A percentile compares a stretch with the other conserved stretches of the same genome.
These are phyloP conservation scores for Scaptomyza graminum DNA, from an alignment of 1,140 invertebrate genomes.

Conservation along the genomic window DNA sequence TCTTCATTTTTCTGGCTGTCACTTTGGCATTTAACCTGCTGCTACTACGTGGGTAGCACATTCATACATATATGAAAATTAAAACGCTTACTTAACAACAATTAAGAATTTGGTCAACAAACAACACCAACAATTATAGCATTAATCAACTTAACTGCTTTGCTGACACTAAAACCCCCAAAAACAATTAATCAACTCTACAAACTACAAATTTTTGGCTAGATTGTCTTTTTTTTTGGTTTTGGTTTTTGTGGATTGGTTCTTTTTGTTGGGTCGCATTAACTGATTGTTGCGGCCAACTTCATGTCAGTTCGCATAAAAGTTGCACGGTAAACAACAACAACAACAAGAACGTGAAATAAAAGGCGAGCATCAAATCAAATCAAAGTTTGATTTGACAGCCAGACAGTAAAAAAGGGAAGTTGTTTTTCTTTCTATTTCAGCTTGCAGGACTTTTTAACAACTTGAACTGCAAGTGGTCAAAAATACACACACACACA, in stretches of 20 bases:
- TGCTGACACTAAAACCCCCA: constrained; percentile 65
- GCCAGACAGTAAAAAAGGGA: constrained; percentile 59
- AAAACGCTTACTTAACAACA: constrained; percentile 79
- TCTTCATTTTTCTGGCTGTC: constrained; percentile 5
- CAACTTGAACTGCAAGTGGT: constrained; percentile 60
- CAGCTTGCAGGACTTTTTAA: constrained; percentile 41
- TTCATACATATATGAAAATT: constrained; percentile 65
- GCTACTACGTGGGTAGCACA: not conserved
- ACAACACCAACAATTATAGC: constrained; percentile 30
- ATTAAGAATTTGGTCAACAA: constrained; percentile 71
- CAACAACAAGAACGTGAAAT: not conserved
- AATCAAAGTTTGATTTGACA: constrained; percentile 81
- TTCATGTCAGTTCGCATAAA: constrained; percentile 77
- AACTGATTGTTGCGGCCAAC: constrained; percentile 72
- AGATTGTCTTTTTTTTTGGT: not conserved
- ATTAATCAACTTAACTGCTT: constrained; percentile 64
- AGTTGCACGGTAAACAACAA: constrained; percentile 51
- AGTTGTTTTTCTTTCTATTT: not conserved
- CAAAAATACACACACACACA: constrained; percentile 29
- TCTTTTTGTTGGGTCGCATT: constrained; percentile 62
- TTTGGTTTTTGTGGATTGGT: not conserved
- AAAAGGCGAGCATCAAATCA: constrained; percentile 61
- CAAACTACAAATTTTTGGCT: not conserved
- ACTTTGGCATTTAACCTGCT: constrained; percentile 53
- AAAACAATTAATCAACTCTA: constrained; percentile 66